These are phyloP conservation scores for Nesoenas mayeri DNA, from an alignment of 2,113 vertebrate genomes.

Conservation along the genomic window DNA sequence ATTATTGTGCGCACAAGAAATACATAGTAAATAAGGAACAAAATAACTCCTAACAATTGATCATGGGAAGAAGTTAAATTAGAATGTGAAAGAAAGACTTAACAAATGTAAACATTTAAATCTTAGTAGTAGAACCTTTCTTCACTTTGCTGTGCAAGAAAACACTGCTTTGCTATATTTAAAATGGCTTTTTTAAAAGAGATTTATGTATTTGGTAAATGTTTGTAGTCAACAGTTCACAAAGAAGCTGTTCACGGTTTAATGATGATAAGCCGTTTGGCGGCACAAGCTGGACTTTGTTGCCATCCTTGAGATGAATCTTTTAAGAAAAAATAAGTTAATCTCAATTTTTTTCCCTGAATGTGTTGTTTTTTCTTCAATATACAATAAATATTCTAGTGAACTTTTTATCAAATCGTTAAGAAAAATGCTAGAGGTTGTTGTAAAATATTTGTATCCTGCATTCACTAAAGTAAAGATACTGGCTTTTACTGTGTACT, in stretches of 20 bases:
- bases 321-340: constrained; percentile 93
- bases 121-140: constrained; percentile 89
- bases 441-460: constrained; percentile 99
- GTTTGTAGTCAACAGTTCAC: constrained; percentile 98
- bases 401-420: constrained; percentile 98
- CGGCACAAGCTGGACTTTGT: constrained; percentile 99
- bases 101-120: constrained; percentile 80
- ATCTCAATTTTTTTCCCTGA: constrained; percentile 94
- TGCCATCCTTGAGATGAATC: constrained; percentile 95
- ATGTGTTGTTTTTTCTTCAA: constrained; percentile 98
- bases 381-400: constrained; percentile 98
- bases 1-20: constrained; percentile 83
- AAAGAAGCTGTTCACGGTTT: constrained; percentile 95
- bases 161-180: constrained; percentile 96
- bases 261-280: constrained; percentile 88
- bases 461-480: constrained; percentile 98
- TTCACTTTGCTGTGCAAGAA: constrained; percentile 96
- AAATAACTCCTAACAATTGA: constrained; percentile 75
- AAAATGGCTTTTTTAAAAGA: constrained; percentile 95
- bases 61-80: constrained; percentile 74
- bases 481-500: constrained; percentile 96
- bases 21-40: constrained; percentile 86
- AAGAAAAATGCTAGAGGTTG: constrained; percentile 97
- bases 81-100: constrained; percentile 92
- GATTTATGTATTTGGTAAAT: constrained; percentile 97